A percentile compares a stretch with the other conserved stretches of the same genome.
Evolutionary conservation across 2,888 invertebrate genomes (phyloP).

Genomic region (Drosophila prostipennis): DNA sequence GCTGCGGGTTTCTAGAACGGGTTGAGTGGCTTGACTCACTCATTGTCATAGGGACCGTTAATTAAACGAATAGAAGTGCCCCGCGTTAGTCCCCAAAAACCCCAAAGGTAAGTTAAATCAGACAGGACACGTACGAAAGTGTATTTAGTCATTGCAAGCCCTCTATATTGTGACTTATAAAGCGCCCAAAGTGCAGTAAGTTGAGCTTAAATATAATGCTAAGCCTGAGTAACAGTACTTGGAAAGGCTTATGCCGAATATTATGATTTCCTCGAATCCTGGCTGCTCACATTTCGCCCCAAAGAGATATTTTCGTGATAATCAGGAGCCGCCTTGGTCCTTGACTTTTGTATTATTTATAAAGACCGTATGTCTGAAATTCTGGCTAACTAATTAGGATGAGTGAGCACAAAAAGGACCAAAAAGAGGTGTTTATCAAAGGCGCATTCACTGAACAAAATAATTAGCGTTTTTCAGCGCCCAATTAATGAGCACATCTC

Average conservation of each 20-base stretch:
- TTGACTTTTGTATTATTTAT: conserved; percentile 55
- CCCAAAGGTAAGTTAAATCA: conserved; percentile 12
- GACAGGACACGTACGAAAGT: conserved; percentile 1
- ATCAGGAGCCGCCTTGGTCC: conserved; percentile 19
- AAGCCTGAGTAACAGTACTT: conserved; percentile 45
- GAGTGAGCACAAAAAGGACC: conserved; percentile 18
- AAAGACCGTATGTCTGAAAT: conserved; percentile 32
- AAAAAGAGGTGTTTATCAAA: conserved; percentile 48
- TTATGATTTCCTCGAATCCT: too few species aligned
- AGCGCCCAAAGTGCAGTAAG: conserved; percentile 7
- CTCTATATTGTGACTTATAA: background rate
- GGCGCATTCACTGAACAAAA: conserved; percentile 69
- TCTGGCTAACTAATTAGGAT: conserved; percentile 27
- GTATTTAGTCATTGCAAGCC: conserved; percentile 1
- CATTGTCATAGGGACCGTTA: conserved; percentile 56
- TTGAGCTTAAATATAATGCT: conserved; percentile 42
- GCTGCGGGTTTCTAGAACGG: too few species aligned
- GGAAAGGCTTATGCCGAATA: conserved; percentile 35
- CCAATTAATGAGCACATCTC: conserved; percentile 36
- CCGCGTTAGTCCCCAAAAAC: too few species aligned
- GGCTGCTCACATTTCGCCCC: background rate
- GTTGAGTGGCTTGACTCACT: conserved; percentile 3
- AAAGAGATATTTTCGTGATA: conserved; percentile 9
- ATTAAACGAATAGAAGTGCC: conserved; percentile 56
- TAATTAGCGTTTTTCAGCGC: conserved; percentile 60